phyloP scores from a whole-genome alignment of 2,888 invertebrate species.

The Drosophila fulvimacula region DNA sequence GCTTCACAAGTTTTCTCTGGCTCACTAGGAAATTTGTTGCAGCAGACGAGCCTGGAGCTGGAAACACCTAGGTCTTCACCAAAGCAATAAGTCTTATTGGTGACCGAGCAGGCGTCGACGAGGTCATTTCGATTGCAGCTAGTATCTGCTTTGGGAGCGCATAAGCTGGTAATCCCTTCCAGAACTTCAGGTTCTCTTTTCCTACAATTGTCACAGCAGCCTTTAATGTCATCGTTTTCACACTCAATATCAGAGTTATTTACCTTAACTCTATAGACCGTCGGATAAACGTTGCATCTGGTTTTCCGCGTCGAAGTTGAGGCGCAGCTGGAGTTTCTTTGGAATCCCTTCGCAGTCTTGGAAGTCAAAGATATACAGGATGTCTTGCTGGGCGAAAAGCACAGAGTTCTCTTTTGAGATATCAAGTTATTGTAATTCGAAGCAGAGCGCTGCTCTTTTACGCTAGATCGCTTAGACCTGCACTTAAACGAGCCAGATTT shows the following conservation, averaged over 20 bases:
- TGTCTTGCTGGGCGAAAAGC: slow-evolving; percentile 2
- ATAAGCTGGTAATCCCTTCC: neutral
- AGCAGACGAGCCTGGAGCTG: too few species aligned
- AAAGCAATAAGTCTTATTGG: too few species aligned
- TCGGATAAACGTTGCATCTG: slow-evolving; percentile 43
- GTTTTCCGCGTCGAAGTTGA: slow-evolving; percentile 3
- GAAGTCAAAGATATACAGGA: neutral
- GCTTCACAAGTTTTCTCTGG: neutral
- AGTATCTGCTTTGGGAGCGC: neutral
- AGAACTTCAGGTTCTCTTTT: neutral
- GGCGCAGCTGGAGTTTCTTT: neutral
- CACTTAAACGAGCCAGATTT: neutral
- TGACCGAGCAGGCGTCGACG: neutral
- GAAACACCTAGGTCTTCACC: too few species aligned
- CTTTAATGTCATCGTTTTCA: neutral
- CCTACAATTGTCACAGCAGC: slow-evolving; percentile 26
- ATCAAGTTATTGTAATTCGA: neutral
- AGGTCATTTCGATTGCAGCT: neutral
- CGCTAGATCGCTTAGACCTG: neutral
- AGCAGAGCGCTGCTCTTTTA: neutral
- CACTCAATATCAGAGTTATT: slow-evolving; percentile 21
- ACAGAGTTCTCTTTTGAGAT: too few species aligned
- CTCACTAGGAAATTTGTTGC: too few species aligned
- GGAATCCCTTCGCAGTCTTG: neutral
- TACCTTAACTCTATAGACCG: slow-evolving; percentile 46